These are phyloP conservation scores for Liolophura sinensis DNA, from an alignment of 1,140 invertebrate species.

Conservation along the genomic window DNA sequence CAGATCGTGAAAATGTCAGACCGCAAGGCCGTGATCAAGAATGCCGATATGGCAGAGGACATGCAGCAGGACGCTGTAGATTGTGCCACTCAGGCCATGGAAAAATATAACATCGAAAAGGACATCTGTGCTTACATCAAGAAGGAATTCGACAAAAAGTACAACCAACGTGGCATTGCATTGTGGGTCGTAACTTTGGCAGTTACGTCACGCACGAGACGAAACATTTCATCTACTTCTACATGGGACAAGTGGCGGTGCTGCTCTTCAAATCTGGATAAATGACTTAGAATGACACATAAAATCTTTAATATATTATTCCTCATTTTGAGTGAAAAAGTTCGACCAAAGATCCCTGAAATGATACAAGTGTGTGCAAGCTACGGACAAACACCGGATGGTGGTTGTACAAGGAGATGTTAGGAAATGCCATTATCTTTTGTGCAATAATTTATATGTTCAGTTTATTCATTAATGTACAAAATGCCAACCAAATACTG, in stretches of 20 bases:
- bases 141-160: conserved; percentile 94
- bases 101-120: conserved; percentile 99
- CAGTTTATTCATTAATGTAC: too few species aligned
- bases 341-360: too few species aligned
- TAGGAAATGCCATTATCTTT: too few species aligned
- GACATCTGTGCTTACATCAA: conserved; percentile 97
- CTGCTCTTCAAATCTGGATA: conserved; percentile 95
- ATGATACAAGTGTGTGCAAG: too few species aligned
- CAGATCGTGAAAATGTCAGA: conserved; percentile 73
- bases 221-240: conserved; percentile 96
- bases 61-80: conserved; percentile 99
- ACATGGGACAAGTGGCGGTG: conserved; percentile 93
- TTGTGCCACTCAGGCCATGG: conserved; percentile 95
- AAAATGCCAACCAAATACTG: too few species aligned
- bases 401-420: too few species aligned
- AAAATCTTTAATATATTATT: too few species aligned
- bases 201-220: conserved; percentile 95
- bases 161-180: conserved; percentile 84
- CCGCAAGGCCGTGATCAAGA: conserved; percentile 99
- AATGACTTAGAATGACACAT: too few species aligned
- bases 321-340: too few species aligned
- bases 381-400: too few species aligned
- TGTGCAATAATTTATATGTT: too few species aligned
- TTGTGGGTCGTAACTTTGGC: conserved; percentile 89
- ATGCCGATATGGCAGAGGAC: conserved; percentile 99